phyloP scores from a whole-genome alignment of 2,888 invertebrate genomes.

The Rotaria sp. region DNA sequence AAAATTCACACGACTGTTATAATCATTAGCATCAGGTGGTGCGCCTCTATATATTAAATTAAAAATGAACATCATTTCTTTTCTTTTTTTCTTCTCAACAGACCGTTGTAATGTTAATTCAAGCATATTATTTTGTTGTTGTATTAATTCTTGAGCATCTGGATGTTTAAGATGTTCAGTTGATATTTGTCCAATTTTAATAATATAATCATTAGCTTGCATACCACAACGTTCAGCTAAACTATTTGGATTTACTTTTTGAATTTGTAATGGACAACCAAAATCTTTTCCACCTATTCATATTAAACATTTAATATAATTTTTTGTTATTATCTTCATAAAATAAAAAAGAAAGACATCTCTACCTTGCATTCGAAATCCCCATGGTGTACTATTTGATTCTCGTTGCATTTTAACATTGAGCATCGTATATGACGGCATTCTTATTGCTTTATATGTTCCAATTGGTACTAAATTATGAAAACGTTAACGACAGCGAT shows the following conservation, averaged over 20 bases:
- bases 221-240: slow-evolving; percentile 35
- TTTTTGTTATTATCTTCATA: neutral
- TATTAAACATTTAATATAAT: neutral
- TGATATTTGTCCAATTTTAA: slow-evolving; percentile 31
- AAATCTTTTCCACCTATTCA: slow-evolving; percentile 39
- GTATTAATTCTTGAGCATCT: slow-evolving; percentile 37
- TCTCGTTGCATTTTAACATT: slow-evolving; percentile 37
- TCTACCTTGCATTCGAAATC: slow-evolving; percentile 34
- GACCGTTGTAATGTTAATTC: slow-evolving; percentile 40
- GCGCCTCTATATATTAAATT: neutral
- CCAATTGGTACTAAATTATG: neutral
- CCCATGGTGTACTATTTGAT: slow-evolving; percentile 33
- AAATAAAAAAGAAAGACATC: neutral
- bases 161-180: slow-evolving; percentile 35
- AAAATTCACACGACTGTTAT: neutral
- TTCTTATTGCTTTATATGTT: neutral
- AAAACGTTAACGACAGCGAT: neutral
- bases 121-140: slow-evolving; percentile 29
- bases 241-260: slow-evolving; percentile 36
- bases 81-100: neutral
- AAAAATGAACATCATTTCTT: neutral
- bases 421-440: slow-evolving; percentile 26
- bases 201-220: slow-evolving; percentile 32
- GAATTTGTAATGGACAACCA: slow-evolving; percentile 35
- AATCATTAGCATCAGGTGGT: neutral